Conservation (phyloP, 2,888 invertebrate species). For the Piscicola geometra region DNA sequence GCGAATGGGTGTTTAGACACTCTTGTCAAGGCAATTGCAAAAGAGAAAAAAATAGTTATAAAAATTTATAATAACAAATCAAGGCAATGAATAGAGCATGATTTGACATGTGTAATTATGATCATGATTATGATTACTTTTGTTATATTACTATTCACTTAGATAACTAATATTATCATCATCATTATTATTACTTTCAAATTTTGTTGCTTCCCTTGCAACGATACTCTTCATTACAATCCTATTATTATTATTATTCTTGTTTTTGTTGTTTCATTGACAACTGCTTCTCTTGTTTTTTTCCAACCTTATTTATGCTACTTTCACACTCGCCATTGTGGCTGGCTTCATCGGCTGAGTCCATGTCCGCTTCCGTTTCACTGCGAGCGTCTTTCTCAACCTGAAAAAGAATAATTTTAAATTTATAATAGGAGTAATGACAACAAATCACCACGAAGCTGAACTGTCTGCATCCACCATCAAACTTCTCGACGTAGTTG, state of each 20-base stretch:
- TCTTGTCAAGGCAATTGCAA: too few relatives aligned
- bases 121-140: neutral
- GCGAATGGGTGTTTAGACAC: too few relatives aligned
- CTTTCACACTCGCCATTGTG: neutral
- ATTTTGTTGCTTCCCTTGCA: too few relatives aligned
- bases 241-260: too few relatives aligned
- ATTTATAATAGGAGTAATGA: too few relatives aligned
- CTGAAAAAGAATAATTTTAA: neutral
- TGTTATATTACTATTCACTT: neutral
- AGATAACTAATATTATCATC: neutral
- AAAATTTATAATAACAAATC: neutral
- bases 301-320: too few relatives aligned
- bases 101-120: neutral
- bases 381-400: slow-evolving; percentile 37
- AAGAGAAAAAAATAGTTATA: neutral
- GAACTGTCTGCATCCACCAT: too few relatives aligned
- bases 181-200: slow-evolving; percentile 5
- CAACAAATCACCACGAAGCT: too few relatives aligned
- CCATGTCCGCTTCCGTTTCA: slow-evolving; percentile 32
- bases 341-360: slow-evolving; percentile 10
- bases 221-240: too few relatives aligned
- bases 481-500: too few relatives aligned
- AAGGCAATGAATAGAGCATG: neutral
- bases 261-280: too few relatives aligned
- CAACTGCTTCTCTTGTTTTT: too few relatives aligned